phyloP scores from a whole-genome alignment of 2,888 invertebrate genomes.

The Eudemis profundana region DNA sequence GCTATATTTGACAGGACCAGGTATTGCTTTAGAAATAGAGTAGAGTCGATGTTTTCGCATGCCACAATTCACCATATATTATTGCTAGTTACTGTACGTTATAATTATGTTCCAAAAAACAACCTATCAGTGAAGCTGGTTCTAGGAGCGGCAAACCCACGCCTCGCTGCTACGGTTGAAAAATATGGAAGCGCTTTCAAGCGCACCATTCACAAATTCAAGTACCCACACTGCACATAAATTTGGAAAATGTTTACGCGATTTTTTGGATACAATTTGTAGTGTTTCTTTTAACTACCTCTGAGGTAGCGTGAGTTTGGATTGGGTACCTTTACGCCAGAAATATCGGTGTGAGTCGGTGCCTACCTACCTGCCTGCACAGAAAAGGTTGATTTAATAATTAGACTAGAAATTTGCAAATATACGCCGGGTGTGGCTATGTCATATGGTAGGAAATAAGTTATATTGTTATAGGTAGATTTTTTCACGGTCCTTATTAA shows the following conservation, averaged over 20 bases:
- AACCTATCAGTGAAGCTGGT: conserved; percentile 37
- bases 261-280: conserved; percentile 21
- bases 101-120: conserved; percentile 32
- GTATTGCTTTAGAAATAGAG: neutral
- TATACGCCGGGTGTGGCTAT: too few species aligned
- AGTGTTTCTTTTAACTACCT: conserved; percentile 3
- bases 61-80: too few species aligned
- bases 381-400: too few species aligned
- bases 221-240: conserved; percentile 22
- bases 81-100: neutral
- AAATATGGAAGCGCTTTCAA: conserved; percentile 43
- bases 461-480: too few species aligned
- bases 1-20: too few species aligned
- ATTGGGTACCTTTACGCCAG: too few species aligned
- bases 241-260: conserved; percentile 14
- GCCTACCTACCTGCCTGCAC: too few species aligned
- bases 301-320: too few species aligned
- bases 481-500: too few species aligned
- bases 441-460: too few species aligned
- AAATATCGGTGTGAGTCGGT: too few species aligned
- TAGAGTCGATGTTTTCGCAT: neutral
- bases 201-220: conserved; percentile 35
- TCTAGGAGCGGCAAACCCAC: conserved; percentile 34
- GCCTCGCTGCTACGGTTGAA: conserved; percentile 37
- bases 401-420: too few species aligned